Base-by-base conservation (phyloP, 2,888 invertebrate species). In the Esperia sulphurella region DNA sequence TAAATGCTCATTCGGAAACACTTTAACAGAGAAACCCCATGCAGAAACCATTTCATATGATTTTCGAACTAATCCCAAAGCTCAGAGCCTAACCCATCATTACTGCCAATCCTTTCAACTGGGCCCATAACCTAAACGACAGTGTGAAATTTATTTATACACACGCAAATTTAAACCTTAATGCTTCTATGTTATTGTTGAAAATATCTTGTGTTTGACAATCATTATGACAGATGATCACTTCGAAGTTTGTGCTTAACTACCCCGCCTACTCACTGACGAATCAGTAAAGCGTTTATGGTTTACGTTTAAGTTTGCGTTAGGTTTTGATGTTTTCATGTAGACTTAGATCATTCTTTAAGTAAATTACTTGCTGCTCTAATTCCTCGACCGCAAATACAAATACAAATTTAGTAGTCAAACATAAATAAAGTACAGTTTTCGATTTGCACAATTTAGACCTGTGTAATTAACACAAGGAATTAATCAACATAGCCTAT, bases 91-190 rank as follows among this genome's bases (percentile, higher is more conserved):
- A 68, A 67, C 72, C 74, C 67, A 63, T 79, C 67, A 78, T 82
- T 76, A 81, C 68, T 72, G 75, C 71, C 77, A 71, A 79, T 73
- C 74, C 70, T 70, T 63, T 55, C 61, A 51, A 58, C 59, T 45
- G 14, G 31, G 14, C 14, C 33, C 43, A 33, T 43, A 43, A 43
- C 29, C 29, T 29, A 41, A 53, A 46, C 47, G 49, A 52, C 55
- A 55, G 51, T 57, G 53, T 55, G 54, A 51, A 54, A 54, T 55
- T 50, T 31, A 33, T 8, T 0, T 33, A 21, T 45, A 39, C 12
- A n/a, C 41, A 29, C 30, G 29, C 43, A 14, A 43, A 33, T 33
- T 7, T 35, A 14, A 43, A 56, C 55, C 50, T 21, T 51, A 45
- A 45, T 6, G 1, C 0, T 3, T 30, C 9, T 7, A 2, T 1